Evolutionary conservation across 2,888 invertebrate genomes (phyloP), one percentile per base, ranked within the genome.

Genomic region (Polydrusus cervinus): DNA sequence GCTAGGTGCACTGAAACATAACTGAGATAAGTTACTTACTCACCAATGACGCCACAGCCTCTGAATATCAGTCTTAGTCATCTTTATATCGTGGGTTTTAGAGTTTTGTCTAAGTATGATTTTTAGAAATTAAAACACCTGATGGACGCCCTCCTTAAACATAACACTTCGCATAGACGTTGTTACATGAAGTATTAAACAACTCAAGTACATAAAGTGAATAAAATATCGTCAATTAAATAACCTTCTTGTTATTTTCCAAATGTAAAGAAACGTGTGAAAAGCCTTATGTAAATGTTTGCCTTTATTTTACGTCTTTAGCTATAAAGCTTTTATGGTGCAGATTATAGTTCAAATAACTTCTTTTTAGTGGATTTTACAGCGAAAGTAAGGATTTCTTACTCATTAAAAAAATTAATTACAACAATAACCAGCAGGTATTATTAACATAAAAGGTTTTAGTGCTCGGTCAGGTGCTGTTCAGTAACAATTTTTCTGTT

Each of bases 301-400:
- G 60, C 47, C 38, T 49, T 55, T 40, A 60, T 66, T 72, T 72
- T 72, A 72, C 66, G 60, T 18, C 55, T 57, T 53, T 30, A 60
- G 66, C 72, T 5, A 57, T 72, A 72, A 72, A 72, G 47, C 72
- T 45, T 72, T 72, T 72, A 72, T 61, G 38, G 72, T 67, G 72
- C 34, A 60, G 67, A 67, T 72, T 72, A 66, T 66, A 57, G 72
- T 43, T 47, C 34, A 34, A 71, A 71, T 57, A 65, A 71, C 43
- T 71, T 65, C 25, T 40, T 51, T 40, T 71, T 53, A 64, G 55
- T 55, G 40, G 38, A 65, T 45, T 64, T 71, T 30, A 38, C 61
- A 47, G 61, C 16, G 11, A 64, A 38, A 20, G 45, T 16, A n/a
- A 61, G 38, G 51, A 62, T 18, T 70, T 70, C 49, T 70, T 61